A percentile compares a stretch with the other conserved stretches of the same genome.
phyloP scores from a whole-genome alignment of 1,140 invertebrate species.

The Arctopsyche grandis region DNA sequence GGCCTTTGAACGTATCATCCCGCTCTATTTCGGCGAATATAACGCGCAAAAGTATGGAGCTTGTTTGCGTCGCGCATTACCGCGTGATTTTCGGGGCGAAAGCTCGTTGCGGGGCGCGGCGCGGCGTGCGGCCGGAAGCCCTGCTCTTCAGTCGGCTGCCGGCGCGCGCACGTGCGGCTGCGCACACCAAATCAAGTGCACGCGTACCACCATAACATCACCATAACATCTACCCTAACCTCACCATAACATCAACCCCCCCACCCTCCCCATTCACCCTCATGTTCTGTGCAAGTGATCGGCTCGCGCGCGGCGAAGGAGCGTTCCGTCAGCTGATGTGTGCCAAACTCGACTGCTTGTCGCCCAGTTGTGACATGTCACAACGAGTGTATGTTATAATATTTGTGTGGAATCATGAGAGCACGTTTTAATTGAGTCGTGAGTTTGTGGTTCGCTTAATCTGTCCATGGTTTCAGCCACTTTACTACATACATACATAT shows the following conservation, averaged over 20 bases:
- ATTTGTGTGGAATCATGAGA: too few relatives aligned
- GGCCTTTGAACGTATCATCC: not conserved
- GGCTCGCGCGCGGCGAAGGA: too few relatives aligned
- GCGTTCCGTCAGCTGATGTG: too few relatives aligned
- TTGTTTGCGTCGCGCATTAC: not conserved
- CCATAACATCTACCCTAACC: not conserved
- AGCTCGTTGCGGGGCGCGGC: not conserved
- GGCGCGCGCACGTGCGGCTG: slow-evolving; percentile 34
- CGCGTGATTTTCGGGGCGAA: not conserved
- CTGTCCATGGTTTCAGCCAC: too few relatives aligned
- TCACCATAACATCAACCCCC: not conserved
- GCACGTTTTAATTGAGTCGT: too few relatives aligned
- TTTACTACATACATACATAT: too few relatives aligned
- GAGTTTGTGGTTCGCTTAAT: too few relatives aligned
- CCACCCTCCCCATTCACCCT: too few relatives aligned
- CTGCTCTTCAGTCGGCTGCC: slow-evolving; percentile 15
- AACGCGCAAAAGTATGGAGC: not conserved
- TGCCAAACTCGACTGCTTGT: too few relatives aligned
- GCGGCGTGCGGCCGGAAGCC: slow-evolving; percentile 26
- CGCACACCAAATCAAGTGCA: not conserved
- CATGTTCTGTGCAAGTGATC: too few relatives aligned
- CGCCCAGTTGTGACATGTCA: too few relatives aligned
- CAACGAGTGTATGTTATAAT: too few relatives aligned
- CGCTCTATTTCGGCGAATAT: not conserved
- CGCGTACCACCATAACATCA: not conserved